Conservation (phyloP, 1,140 invertebrate species). For the Megalonaias nervosa region DNA sequence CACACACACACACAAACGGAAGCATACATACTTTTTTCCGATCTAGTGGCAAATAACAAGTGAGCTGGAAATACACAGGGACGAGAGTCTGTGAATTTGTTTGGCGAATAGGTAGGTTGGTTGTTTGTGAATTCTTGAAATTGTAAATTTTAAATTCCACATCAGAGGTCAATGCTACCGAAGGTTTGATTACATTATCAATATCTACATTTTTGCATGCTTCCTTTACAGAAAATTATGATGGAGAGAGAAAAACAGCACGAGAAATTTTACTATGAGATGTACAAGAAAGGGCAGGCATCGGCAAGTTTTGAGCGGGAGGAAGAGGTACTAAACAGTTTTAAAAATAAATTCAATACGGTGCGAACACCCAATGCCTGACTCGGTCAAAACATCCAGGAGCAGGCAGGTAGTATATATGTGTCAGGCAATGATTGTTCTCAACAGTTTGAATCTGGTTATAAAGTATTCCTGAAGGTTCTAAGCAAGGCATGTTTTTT, state of each 20-base stretch:
- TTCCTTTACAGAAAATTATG: constrained; percentile 42
- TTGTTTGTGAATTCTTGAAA: too few relatives aligned
- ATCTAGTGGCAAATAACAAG: too few relatives aligned
- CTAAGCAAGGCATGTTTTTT: background rate
- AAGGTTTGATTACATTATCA: background rate
- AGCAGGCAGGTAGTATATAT: background rate
- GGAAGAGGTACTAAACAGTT: constrained; percentile 51
- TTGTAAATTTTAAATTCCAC: too few relatives aligned
- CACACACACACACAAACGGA: too few relatives aligned
- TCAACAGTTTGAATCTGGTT: background rate
- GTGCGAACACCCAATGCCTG: background rate
- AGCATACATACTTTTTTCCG: too few relatives aligned
- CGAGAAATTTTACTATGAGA: constrained; percentile 56
- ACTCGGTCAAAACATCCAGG: background rate
- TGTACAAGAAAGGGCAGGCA: constrained; percentile 61
- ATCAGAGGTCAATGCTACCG: too few relatives aligned
- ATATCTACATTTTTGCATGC: background rate
- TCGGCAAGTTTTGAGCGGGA: constrained; percentile 61
- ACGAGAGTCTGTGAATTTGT: too few relatives aligned
- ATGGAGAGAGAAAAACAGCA: constrained; percentile 42
- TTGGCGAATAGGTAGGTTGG: too few relatives aligned
- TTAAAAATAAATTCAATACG: background rate
- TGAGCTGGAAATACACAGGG: too few relatives aligned
- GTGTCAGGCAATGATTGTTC: background rate
- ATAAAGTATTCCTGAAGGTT: background rate